A percentile compares a stretch with the other conserved stretches of the same genome.
Evolutionary conservation across 2,888 invertebrate genomes (phyloP).

Genomic region (Arctia plantaginis): DNA sequence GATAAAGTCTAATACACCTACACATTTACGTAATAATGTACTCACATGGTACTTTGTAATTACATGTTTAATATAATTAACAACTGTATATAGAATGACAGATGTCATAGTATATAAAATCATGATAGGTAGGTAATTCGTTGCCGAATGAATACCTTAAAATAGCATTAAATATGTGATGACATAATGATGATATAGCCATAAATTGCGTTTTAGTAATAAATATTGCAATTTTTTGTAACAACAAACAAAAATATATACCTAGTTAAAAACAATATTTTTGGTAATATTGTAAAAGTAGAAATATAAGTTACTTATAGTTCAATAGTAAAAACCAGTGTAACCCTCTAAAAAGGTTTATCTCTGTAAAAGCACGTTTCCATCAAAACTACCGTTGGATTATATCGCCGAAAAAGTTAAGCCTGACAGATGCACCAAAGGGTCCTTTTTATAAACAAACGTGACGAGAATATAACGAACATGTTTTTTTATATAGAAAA

Average conservation of each 20-base stretch:
- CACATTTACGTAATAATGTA: background rate
- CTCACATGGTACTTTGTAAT: background rate
- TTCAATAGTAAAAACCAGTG: background rate
- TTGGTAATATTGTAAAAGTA: too few relatives aligned
- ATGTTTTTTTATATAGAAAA: conserved; percentile 5
- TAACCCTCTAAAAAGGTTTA: background rate
- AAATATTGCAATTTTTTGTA: background rate
- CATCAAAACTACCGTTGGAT: background rate
- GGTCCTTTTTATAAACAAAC: conserved; percentile 54
- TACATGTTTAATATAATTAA: background rate
- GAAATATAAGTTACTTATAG: background rate
- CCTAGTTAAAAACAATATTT: too few relatives aligned
- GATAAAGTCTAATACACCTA: background rate
- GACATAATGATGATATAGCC: background rate
- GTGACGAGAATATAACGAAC: conserved; percentile 60
- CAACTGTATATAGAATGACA: background rate
- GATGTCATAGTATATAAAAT: background rate
- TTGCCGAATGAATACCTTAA: background rate
- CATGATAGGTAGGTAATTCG: background rate
- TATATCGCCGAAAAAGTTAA: conserved; percentile 13
- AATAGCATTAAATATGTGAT: background rate
- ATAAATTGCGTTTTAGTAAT: background rate
- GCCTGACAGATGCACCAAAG: conserved; percentile 36
- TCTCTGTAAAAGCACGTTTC: too few relatives aligned
- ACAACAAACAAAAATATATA: background rate